Evolutionary conservation across 1,140 invertebrate genomes (phyloP).

Genomic region (Cephus cinctus): DNA sequence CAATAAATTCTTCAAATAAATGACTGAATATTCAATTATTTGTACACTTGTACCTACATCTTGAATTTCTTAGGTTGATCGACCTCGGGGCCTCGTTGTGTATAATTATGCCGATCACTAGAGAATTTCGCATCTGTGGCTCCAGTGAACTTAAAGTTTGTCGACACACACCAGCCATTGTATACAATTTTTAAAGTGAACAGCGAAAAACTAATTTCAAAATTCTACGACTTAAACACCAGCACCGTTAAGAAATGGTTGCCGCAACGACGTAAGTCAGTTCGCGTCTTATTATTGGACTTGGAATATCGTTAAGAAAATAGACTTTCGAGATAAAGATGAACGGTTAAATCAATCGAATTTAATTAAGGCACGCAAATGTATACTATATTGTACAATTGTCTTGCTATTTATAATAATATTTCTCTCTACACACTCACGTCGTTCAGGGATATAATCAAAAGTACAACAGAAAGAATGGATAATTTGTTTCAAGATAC

Average conservation of each 20-base stretch:
- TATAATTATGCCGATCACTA: slow-evolving; percentile 48
- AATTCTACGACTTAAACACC: neutral
- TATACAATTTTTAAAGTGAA: slow-evolving; percentile 1
- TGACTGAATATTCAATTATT: neutral
- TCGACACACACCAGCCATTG: slow-evolving; percentile 41
- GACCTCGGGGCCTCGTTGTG: slow-evolving; percentile 42
- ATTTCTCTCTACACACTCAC: neutral
- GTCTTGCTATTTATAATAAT: slow-evolving; percentile 2
- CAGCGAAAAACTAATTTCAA: neutral
- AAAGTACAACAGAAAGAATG: no score
- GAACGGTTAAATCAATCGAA: slow-evolving; percentile 5
- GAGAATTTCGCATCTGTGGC: slow-evolving; percentile 40
- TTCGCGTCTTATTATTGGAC: no score
- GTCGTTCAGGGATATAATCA: neutral
- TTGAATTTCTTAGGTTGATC: slow-evolving; percentile 33
- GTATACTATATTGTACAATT: slow-evolving; percentile 5
- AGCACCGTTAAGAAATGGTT: neutral
- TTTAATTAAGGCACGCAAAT: slow-evolving; percentile 14
- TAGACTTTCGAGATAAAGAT: neutral
- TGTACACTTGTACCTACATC: slow-evolving; percentile 32
- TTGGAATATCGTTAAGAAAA: neutral
- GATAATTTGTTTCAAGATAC: no score
- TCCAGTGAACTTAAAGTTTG: slow-evolving; percentile 39
- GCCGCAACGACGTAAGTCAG: neutral
- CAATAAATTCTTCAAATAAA: slow-evolving; percentile 12